Conservation (phyloP, 2,113 vertebrate species). For the Enhydra lutris region DNA sequence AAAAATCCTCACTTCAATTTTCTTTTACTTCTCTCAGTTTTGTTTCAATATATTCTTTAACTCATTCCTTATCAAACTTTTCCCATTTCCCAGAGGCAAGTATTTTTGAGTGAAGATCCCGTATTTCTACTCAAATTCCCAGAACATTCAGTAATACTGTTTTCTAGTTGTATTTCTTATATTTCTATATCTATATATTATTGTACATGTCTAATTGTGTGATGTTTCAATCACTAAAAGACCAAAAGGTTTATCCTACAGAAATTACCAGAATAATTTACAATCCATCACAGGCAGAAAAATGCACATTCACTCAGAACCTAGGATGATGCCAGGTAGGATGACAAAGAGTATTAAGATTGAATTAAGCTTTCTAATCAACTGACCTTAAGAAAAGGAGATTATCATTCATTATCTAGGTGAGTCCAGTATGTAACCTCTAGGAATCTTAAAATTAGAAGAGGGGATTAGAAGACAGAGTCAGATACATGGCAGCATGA, state of each 20-base stretch:
- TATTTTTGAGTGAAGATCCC: background rate
- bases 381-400: background rate
- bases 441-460: background rate
- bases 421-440: accelerated
- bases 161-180: background rate
- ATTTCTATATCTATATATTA: background rate
- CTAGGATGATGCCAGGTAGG: background rate
- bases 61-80: too few species aligned
- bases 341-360: background rate
- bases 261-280: background rate
- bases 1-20: background rate
- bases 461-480: too few species aligned
- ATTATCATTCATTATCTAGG: accelerated
- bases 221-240: background rate
- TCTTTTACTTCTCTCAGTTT: background rate
- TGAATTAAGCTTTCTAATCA: background rate
- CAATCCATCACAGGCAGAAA: background rate
- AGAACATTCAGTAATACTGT: background rate
- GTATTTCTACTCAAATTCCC: background rate
- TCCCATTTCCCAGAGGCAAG: background rate
- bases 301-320: background rate
- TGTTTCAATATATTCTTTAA: background rate
- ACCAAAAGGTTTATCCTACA: background rate
- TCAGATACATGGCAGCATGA: too few species aligned
- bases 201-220: background rate